These are phyloP conservation scores for Linurgus olivaceus DNA, from an alignment of 2,797 vertebrate genomes.

Conservation along the genomic window DNA sequence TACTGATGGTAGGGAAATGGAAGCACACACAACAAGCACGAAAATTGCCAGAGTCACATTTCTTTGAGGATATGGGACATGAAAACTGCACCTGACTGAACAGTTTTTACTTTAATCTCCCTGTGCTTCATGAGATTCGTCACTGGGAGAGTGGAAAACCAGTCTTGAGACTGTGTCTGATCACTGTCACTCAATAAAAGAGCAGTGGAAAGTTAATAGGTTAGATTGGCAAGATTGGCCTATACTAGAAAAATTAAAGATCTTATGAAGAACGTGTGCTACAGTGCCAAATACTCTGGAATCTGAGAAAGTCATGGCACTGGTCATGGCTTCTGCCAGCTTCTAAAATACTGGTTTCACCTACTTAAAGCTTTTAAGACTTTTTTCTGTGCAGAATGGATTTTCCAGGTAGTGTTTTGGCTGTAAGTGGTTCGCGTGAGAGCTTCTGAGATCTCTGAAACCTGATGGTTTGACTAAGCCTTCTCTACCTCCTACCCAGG, in stretches of 20 bases:
- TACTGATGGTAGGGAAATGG: not conserved
- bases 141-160: not conserved
- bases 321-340: constrained; percentile 1
- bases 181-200: not conserved
- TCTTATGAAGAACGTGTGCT: not conserved
- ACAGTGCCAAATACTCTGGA: not conserved
- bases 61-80: not conserved
- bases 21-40: not conserved
- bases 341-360: constrained; percentile 19
- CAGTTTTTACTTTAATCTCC: not conserved
- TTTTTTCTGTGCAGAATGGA: not conserved
- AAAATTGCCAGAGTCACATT: not conserved
- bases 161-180: not conserved
- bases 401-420: constrained; percentile 9
- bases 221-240: not conserved
- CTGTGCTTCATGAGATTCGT: not conserved
- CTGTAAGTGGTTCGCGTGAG: not conserved
- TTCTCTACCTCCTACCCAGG: not conserved
- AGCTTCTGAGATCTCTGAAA: not conserved
- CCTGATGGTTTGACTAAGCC: not conserved
- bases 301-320: not conserved
- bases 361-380: not conserved
- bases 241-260: not conserved
- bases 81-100: not conserved
- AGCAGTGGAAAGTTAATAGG: not conserved